phyloP scores from a whole-genome alignment of 1,140 invertebrate species.

The Trypoxylus dichotomus region DNA sequence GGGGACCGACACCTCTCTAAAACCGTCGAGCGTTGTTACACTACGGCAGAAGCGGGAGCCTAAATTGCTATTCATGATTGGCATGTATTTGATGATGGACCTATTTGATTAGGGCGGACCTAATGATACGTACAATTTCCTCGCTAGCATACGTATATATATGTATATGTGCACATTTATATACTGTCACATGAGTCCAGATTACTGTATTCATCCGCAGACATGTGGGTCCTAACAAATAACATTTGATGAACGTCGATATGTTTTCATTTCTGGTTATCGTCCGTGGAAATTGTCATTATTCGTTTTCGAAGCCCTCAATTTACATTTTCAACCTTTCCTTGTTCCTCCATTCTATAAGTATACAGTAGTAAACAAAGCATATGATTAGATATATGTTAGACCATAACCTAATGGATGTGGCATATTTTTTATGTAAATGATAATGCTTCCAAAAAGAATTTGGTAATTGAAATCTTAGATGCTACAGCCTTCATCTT shows the following conservation, averaged over 20 bases:
- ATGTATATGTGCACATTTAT: conserved; percentile 37
- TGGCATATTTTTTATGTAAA: no score
- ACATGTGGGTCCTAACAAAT: conserved; percentile 47
- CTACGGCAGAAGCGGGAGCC: not conserved
- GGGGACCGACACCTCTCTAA: conserved; percentile 29
- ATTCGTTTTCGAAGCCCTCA: conserved; percentile 19
- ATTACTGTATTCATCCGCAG: conserved; percentile 48
- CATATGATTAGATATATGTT: no score
- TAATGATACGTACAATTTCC: conserved; percentile 52
- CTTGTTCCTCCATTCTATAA: not conserved
- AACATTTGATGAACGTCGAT: conserved; percentile 48
- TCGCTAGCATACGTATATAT: conserved; percentile 44
- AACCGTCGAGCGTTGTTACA: not conserved
- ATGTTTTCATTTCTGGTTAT: conserved; percentile 49
- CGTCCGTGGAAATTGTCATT: conserved; percentile 44
- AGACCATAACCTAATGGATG: no score
- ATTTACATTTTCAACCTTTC: not conserved
- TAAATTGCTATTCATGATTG: conserved; percentile 50
- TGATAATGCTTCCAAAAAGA: no score
- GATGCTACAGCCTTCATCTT: no score
- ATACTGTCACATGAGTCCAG: conserved; percentile 46
- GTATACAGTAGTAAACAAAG: no score
- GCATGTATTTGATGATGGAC: conserved; percentile 51
- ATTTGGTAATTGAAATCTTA: no score
- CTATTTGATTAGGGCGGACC: conserved; percentile 50